A percentile compares a stretch with the other conserved stretches of the same genome.
phyloP scores from a whole-genome alignment of 2,888 invertebrate species.

The Ormia ochracea region DNA sequence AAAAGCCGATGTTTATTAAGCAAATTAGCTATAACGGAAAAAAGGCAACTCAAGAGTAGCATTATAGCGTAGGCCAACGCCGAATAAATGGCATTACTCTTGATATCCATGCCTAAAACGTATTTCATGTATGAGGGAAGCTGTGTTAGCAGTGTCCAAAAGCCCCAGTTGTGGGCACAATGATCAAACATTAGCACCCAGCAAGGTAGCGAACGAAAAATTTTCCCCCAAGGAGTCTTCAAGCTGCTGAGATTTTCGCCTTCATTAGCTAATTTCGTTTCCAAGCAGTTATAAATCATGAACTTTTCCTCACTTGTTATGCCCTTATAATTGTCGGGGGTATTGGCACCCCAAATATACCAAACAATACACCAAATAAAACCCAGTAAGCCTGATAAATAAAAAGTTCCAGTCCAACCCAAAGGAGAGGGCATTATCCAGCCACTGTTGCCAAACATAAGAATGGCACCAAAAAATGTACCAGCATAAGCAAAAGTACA shows the following conservation, averaged over 20 bases:
- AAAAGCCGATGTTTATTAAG: conserved; percentile 70
- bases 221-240: conserved; percentile 84
- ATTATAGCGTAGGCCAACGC: conserved; percentile 85
- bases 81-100: conserved; percentile 83
- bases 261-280: conserved; percentile 70
- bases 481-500: conserved; percentile 84
- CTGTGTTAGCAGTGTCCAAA: conserved; percentile 89
- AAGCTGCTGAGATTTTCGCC: conserved; percentile 61
- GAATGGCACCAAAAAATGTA: conserved; percentile 86
- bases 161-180: conserved; percentile 86
- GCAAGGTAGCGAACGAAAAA: conserved; percentile 86
- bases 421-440: conserved; percentile 81
- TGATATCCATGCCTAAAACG: conserved; percentile 84
- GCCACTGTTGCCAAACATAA: conserved; percentile 84
- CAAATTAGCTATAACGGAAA: conserved; percentile 82
- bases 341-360: conserved; percentile 81
- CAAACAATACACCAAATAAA: conserved; percentile 81
- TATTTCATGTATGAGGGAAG: conserved; percentile 87
- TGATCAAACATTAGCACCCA: conserved; percentile 85
- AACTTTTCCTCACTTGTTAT: conserved; percentile 81
- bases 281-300: conserved; percentile 82
- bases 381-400: conserved; percentile 82
- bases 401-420: conserved; percentile 89
- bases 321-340: conserved; percentile 80
- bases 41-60: conserved; percentile 84